Evolutionary conservation across 1,140 invertebrate species (phyloP).

Genomic region (Drosophila rhopaloa): DNA sequence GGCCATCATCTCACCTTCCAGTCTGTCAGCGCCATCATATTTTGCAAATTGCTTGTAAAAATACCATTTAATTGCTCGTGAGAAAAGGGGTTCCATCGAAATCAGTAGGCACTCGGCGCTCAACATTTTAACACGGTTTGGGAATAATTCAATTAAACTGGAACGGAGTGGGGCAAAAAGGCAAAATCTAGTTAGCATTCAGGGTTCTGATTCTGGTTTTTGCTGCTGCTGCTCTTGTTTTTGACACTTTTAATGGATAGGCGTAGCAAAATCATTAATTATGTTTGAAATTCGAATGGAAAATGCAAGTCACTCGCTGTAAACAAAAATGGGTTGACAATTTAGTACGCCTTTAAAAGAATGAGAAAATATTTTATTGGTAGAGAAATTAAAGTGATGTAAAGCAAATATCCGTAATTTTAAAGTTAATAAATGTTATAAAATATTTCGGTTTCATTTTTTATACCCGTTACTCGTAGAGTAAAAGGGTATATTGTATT

Average conservation of each 20-base stretch:
- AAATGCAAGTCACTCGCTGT: slow-evolving; percentile 66
- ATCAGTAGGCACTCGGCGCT: slow-evolving; percentile 31
- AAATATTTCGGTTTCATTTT: no score
- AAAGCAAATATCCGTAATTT: no score
- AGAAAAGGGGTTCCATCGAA: slow-evolving; percentile 58
- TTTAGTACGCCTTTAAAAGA: background rate
- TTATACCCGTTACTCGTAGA: no score
- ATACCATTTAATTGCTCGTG: slow-evolving; percentile 71
- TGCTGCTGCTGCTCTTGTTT: slow-evolving; percentile 42
- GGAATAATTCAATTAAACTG: slow-evolving; percentile 77
- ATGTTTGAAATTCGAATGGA: slow-evolving; percentile 63
- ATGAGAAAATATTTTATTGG: background rate
- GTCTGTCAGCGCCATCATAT: slow-evolving; percentile 69
- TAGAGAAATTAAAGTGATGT: background rate
- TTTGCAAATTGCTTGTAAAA: slow-evolving; percentile 78
- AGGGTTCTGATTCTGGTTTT: slow-evolving; percentile 44
- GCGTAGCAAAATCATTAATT: slow-evolving; percentile 77
- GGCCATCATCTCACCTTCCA: slow-evolving; percentile 23
- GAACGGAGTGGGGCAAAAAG: slow-evolving; percentile 14
- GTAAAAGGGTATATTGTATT: no score
- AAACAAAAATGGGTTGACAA: background rate
- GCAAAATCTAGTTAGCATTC: slow-evolving; percentile 33
- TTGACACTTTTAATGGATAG: slow-evolving; percentile 77
- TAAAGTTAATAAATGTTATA: no score
- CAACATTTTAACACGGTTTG: slow-evolving; percentile 57